Conservation (phyloP, 2,797 vertebrate genomes). For the Urophycis tenuis region DNA sequence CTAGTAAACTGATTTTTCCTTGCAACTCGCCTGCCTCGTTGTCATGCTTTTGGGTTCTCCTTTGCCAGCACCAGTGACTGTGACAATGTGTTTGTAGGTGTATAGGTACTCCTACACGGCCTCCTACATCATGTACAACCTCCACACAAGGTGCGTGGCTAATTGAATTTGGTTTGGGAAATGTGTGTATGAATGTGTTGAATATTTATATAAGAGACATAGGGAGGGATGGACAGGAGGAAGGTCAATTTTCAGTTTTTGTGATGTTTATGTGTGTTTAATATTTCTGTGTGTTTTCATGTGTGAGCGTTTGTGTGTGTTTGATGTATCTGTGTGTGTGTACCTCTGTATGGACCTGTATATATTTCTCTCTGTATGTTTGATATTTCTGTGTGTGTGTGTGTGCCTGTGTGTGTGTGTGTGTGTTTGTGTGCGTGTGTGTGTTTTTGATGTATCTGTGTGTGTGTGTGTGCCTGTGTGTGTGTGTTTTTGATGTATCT, state of each 20-base stretch:
- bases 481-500: neutral
- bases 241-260: no score
- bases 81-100: slow-evolving; percentile 53
- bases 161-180: no score
- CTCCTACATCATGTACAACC: slow-evolving; percentile 67
- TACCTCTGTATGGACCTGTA: no score
- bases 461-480: neutral
- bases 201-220: neutral
- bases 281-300: neutral
- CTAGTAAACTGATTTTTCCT: no score
- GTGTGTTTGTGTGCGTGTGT: slow-evolving; percentile 22
- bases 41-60: no score
- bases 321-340: neutral
- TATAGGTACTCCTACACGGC: slow-evolving; percentile 65
- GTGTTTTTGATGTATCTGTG: neutral
- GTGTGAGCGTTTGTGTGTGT: slow-evolving; percentile 11
- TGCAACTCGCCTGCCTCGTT: no score
- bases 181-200: no score
- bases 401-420: neutral
- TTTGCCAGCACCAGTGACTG: no score
- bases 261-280: neutral
- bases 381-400: no score
- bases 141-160: slow-evolving; percentile 62
- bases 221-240: neutral
- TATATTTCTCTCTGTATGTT: no score